Percentiles rank a stretch among this genome's conserved stretches.
phyloP scores from a whole-genome alignment of 2,797 vertebrate species.

The Meriones psammophilus region DNA sequence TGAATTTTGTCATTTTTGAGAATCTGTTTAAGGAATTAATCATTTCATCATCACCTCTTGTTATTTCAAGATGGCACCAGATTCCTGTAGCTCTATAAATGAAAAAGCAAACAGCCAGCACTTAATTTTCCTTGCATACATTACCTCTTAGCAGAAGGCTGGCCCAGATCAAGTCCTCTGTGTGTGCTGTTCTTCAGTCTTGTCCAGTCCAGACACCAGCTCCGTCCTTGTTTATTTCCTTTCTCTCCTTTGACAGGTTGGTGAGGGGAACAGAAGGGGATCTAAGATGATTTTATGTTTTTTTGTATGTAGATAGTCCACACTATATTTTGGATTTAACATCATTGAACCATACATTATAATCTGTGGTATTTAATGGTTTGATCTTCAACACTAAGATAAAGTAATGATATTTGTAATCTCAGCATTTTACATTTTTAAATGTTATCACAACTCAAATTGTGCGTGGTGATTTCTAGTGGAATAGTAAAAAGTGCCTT shows the following conservation, averaged over 20 bases:
- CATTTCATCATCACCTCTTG: not conserved
- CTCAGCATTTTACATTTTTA: not conserved
- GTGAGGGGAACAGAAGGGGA: too few relatives aligned
- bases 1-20: slow-evolving; percentile 23
- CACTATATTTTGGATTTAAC: not conserved
- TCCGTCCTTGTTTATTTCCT: not conserved
- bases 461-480: not conserved
- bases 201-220: too few relatives aligned
- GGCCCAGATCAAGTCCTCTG: not conserved
- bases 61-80: not conserved
- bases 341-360: not conserved
- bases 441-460: not conserved
- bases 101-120: not conserved
- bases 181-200: not conserved
- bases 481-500: not conserved
- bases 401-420: not conserved
- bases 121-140: too few relatives aligned
- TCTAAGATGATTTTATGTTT: too few relatives aligned
- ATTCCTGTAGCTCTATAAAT: not conserved
- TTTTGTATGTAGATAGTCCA: not conserved
- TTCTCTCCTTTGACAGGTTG: not conserved
- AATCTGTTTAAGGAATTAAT: not conserved
- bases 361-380: not conserved
- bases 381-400: not conserved
- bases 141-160: not conserved